phyloP scores from a whole-genome alignment of 2,888 invertebrate species.

The Synanthedon vespiformis region DNA sequence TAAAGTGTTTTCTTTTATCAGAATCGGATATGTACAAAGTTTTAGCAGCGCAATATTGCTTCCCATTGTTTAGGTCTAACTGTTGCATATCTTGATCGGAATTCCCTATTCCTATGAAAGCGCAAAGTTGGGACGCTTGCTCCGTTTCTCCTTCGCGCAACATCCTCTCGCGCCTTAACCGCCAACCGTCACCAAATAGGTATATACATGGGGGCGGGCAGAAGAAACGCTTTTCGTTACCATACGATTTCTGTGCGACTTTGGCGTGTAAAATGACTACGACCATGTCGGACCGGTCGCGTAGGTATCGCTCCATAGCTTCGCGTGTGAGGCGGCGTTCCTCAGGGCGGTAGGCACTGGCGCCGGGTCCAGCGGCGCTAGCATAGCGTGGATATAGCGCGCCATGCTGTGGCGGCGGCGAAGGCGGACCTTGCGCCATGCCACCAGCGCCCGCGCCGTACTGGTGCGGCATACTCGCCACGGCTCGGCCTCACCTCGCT shows the following conservation, averaged over 20 bases:
- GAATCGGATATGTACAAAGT: conserved; percentile 99
- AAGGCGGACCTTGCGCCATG: conserved; percentile 84
- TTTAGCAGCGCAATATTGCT: conserved; percentile 99
- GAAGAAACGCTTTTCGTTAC: conserved; percentile 99
- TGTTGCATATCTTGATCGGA: conserved; percentile 99
- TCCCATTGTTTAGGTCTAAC: conserved; percentile 95
- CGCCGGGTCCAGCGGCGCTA: conserved; percentile 66
- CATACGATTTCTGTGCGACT: conserved; percentile 99
- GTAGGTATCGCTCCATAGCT: conserved; percentile 96
- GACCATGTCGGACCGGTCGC: conserved; percentile 94
- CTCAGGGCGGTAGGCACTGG: conserved; percentile 77
- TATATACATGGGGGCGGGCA: conserved; percentile 99
- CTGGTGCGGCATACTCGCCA: conserved; percentile 82
- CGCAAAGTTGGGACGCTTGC: conserved; percentile 94
- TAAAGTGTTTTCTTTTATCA: conserved; percentile 99
- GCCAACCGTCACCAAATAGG: conserved; percentile 98
- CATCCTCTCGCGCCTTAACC: conserved; percentile 94
- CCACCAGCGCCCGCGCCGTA: conserved; percentile 76
- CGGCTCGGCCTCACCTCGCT: conserved; percentile 54
- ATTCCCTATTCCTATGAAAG: conserved; percentile 98
- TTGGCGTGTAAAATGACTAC: conserved; percentile 98
- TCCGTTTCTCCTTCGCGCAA: conserved; percentile 89
- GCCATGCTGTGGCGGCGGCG: conserved; percentile 72
- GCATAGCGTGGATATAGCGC: conserved; percentile 75
- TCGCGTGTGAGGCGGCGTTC: conserved; percentile 89